phyloP scores from a whole-genome alignment of 1,140 invertebrate species.

The Papilio xuthus region DNA sequence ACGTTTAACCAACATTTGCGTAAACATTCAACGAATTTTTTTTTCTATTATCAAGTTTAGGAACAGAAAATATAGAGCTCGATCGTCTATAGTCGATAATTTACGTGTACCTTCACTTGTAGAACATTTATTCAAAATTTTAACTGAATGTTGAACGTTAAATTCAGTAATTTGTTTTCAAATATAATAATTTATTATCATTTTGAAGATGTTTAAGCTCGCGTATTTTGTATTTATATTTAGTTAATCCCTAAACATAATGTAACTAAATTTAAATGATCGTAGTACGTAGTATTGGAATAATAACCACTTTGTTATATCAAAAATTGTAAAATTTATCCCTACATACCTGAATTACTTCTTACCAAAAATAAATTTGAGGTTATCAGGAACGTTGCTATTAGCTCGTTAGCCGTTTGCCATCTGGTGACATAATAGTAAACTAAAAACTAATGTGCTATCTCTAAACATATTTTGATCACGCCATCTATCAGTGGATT shows the following conservation, averaged over 20 bases:
- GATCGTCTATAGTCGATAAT: not conserved
- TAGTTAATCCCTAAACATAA: not conserved
- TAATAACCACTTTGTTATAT: not conserved
- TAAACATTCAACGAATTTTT: too few species aligned
- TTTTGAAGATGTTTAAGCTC: not conserved
- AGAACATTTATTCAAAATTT: not conserved
- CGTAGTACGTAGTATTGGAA: not conserved
- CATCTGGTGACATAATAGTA: conserved; percentile 49
- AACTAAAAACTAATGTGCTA: not conserved
- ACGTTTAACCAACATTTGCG: too few species aligned
- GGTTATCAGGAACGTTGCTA: conserved; percentile 54
- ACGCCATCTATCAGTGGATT: conserved; percentile 26
- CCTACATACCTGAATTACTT: conserved; percentile 42
- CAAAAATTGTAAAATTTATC: not conserved
- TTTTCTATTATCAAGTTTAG: not conserved
- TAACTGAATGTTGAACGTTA: not conserved
- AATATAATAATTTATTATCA: not conserved
- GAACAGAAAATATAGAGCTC: not conserved
- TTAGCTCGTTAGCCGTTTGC: conserved; percentile 43
- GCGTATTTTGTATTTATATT: not conserved
- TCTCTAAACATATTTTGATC: not conserved
- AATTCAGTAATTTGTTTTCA: not conserved
- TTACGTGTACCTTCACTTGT: not conserved
- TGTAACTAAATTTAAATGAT: not conserved
- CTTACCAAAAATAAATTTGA: conserved; percentile 73